Percentiles rank a stretch among this genome's conserved stretches.
Evolutionary conservation across 2,888 invertebrate genomes (phyloP).

Genomic region (Parthenolecanium corni): DNA sequence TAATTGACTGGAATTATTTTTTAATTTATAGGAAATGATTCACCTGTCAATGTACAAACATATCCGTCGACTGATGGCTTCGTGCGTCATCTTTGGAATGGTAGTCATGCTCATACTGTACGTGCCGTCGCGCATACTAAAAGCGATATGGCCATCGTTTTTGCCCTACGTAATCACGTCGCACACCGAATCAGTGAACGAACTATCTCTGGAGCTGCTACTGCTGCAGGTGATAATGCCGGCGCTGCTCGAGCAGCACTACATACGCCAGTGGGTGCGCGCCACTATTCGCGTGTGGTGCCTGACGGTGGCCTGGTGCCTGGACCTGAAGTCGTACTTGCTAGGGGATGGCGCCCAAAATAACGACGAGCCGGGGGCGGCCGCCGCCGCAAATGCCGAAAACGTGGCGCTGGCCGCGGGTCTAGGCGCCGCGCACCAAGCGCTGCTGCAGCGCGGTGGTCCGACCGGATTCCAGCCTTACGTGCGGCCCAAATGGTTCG

Average conservation of each 20-base stretch:
- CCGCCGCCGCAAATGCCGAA: constrained; percentile 41
- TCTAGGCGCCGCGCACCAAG: constrained; percentile 75
- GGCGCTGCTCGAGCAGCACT: constrained; percentile 89
- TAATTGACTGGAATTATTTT: too few species aligned
- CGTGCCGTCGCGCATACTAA: constrained; percentile 81
- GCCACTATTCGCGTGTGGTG: constrained; percentile 81
- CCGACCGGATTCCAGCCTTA: constrained; percentile 85
- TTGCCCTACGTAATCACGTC: constrained; percentile 87
- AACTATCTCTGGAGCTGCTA: constrained; percentile 83
- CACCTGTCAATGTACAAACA: constrained; percentile 87
- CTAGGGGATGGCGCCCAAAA: constrained; percentile 50
- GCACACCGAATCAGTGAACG: constrained; percentile 75
- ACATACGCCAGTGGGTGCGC: constrained; percentile 89
- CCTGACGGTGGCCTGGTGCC: constrained; percentile 62
- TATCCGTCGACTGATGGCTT: constrained; percentile 77
- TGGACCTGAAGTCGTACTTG: constrained; percentile 81
- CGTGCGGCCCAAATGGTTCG: constrained; percentile 70
- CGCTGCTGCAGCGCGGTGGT: constrained; percentile 63
- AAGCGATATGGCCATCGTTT: constrained; percentile 69
- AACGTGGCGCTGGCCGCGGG: constrained; percentile 38
- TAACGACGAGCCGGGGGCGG: constrained; percentile 21
- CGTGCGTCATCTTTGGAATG: constrained; percentile 90
- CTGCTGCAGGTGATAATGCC: constrained; percentile 89
- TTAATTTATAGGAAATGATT: constrained; percentile 72
- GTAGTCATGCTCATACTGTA: constrained; percentile 92